phyloP scores from a whole-genome alignment of 2,888 invertebrate species.

The Nephrocerus scutellatus region DNA sequence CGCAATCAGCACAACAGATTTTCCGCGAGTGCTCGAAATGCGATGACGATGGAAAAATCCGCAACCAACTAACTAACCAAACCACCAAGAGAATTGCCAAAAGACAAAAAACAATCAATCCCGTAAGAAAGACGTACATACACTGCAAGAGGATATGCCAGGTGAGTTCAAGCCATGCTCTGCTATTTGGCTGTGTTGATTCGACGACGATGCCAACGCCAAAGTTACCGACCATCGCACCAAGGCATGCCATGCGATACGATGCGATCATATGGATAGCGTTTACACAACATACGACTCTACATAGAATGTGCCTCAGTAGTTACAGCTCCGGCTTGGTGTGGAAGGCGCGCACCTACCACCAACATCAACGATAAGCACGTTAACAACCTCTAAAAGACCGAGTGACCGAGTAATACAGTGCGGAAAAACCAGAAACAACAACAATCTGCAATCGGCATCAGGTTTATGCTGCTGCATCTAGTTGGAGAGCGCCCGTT shows the following conservation, averaged over 20 bases:
- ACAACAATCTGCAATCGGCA: slow-evolving; percentile 6
- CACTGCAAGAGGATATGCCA: slow-evolving; percentile 47
- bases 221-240: slow-evolving; percentile 16
- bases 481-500: too few relatives aligned
- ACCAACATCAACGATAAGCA: slow-evolving; percentile 30
- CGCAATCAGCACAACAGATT: too few relatives aligned
- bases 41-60: slow-evolving; percentile 14
- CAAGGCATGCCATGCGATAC: too few relatives aligned
- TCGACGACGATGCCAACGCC: slow-evolving; percentile 22
- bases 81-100: slow-evolving; percentile 12
- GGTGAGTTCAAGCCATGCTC: slow-evolving; percentile 30
- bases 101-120: slow-evolving; percentile 41
- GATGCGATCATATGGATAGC: too few relatives aligned
- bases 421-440: slow-evolving; percentile 32
- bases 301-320: too few relatives aligned
- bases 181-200: too few relatives aligned
- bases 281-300: too few relatives aligned
- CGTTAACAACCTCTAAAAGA: slow-evolving; percentile 49
- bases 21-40: too few relatives aligned
- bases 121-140: slow-evolving; percentile 48
- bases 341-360: slow-evolving; percentile 22
- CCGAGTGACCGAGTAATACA: slow-evolving; percentile 51
- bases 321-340: too few relatives aligned
- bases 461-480: too few relatives aligned
- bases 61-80: slow-evolving; percentile 27